Evolutionary conservation across 2,888 invertebrate species (phyloP), one percentile per base, ranked within the genome.

Genomic region (Phania funesta): DNA sequence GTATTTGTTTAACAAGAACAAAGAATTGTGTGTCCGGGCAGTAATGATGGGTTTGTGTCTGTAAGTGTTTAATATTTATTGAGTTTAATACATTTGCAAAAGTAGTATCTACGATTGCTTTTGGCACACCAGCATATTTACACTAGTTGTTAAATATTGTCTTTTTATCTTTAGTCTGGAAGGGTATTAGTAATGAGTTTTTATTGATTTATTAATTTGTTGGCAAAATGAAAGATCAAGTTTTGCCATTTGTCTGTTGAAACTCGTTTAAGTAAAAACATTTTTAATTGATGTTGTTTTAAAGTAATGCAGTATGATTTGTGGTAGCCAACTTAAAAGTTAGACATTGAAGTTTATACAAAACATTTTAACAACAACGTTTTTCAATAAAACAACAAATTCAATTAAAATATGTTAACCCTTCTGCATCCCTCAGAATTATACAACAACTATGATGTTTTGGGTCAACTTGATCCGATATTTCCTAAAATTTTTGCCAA

Each of bases 1-100:
- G 52, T 60, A 44, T 68, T 68, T 76, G 68, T 76, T 76, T 44
- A 50, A 68, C 41, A 18, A n/a, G 52, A 68, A 76, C 68, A 76
- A 76, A 76, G n/a, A 52, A 44, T 68, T 32, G 18, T 22, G 13
- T 41, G 20, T 20, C 4, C 29, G 13, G 38, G 29, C 13, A 32
- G 26, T 44, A 26, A 9, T 44, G 3, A n/a, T 13, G 48, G 20
- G 41, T 29, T 16, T 16, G 6, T 70, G 56, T 24, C 8, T 52
- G 18, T 18, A 11, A 13, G 26, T 56, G 26, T 8, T 0, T 38
- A 46, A 58, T 38, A 48, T 50, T 56, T 75, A 56, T 64, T 35
- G 56, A 22, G 50, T 48, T 50, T 71, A 22, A 50, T 56, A 41
- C 11, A 22, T 50, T 56, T 35, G 35, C 22, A 56, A 50, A 68